Evolutionary conservation across 1,140 invertebrate genomes (phyloP).

Genomic region (Ceratoteleas bidentatus): DNA sequence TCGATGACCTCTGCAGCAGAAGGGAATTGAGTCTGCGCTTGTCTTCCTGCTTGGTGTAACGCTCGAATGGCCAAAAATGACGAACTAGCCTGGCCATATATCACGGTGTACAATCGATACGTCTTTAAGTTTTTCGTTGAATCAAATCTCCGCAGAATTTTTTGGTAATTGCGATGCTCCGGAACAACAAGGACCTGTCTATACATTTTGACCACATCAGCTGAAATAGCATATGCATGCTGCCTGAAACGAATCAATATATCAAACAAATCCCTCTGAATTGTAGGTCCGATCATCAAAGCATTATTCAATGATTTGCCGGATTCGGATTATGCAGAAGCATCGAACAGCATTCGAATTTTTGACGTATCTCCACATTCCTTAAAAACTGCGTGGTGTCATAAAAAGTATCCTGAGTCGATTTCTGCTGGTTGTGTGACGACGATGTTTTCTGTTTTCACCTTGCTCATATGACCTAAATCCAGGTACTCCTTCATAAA

Average conservation of each 20-base stretch:
- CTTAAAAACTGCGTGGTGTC: constrained; percentile 77
- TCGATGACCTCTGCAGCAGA: constrained; percentile 12
- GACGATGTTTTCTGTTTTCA: neutral
- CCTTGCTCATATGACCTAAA: constrained; percentile 76
- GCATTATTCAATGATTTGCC: constrained; percentile 53
- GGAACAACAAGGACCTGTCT: constrained; percentile 14
- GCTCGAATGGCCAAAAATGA: constrained; percentile 63
- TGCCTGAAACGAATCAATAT: constrained; percentile 13
- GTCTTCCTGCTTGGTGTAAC: constrained; percentile 50
- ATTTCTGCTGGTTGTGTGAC: neutral
- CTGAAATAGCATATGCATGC: constrained; percentile 15
- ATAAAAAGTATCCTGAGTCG: constrained; percentile 69
- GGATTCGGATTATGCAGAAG: constrained; percentile 59
- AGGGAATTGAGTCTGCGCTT: constrained; percentile 24
- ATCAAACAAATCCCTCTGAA: constrained; percentile 31
- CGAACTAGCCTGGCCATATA: constrained; percentile 62
- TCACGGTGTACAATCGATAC: constrained; percentile 27
- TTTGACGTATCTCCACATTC: constrained; percentile 67
- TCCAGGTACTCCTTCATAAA: constrained; percentile 68
- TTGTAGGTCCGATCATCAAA: constrained; percentile 7
- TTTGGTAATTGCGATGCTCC: constrained; percentile 12
- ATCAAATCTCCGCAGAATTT: constrained; percentile 30
- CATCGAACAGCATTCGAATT: constrained; percentile 75
- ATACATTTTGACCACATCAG: constrained; percentile 31
- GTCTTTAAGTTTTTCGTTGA: neutral